A percentile compares a stretch with the other conserved stretches of the same genome.
phyloP scores from a whole-genome alignment of 2,888 invertebrate species.

The Nysson spinosus region DNA sequence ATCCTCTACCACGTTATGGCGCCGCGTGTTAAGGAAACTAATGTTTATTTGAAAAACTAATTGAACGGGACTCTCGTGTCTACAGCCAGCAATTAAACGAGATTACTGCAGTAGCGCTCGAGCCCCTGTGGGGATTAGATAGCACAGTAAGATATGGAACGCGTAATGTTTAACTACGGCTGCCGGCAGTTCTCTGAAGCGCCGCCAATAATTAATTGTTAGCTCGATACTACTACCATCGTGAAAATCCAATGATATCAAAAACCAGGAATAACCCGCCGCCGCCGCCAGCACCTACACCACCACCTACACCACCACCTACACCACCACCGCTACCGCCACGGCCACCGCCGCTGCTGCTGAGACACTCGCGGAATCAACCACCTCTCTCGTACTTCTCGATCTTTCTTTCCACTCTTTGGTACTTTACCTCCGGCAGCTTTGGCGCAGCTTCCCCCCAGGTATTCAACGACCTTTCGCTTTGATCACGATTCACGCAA shows the following conservation, averaged over 20 bases:
- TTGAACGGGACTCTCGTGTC: slow-evolving; percentile 77
- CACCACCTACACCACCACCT: slow-evolving; percentile 11
- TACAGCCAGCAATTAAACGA: slow-evolving; percentile 77
- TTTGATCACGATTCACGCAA: slow-evolving; percentile 51
- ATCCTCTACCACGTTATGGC: slow-evolving; percentile 69
- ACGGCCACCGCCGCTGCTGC: slow-evolving; percentile 30
- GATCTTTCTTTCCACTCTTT: slow-evolving; percentile 7
- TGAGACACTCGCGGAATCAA: slow-evolving; percentile 12
- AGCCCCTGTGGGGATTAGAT: slow-evolving; percentile 74
- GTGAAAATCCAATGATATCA: slow-evolving; percentile 60
- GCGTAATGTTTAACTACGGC: slow-evolving; percentile 77
- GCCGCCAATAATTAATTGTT: slow-evolving; percentile 76
- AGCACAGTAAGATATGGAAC: slow-evolving; percentile 77
- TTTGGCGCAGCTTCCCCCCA: background rate
- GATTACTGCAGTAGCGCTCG: slow-evolving; percentile 75
- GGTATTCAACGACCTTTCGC: slow-evolving; percentile 41
- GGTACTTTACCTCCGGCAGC: slow-evolving; percentile 6
- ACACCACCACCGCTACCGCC: slow-evolving; percentile 11
- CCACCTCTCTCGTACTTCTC: slow-evolving; percentile 9
- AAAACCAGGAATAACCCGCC: slow-evolving; percentile 58
- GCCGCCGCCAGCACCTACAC: too few relatives aligned
- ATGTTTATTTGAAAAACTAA: slow-evolving; percentile 76
- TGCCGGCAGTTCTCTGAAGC: slow-evolving; percentile 67
- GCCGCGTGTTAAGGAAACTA: slow-evolving; percentile 75
- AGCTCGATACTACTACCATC: slow-evolving; percentile 63